Conservation (phyloP, 2,113 vertebrate genomes). For the Anoura caudifer region DNA sequence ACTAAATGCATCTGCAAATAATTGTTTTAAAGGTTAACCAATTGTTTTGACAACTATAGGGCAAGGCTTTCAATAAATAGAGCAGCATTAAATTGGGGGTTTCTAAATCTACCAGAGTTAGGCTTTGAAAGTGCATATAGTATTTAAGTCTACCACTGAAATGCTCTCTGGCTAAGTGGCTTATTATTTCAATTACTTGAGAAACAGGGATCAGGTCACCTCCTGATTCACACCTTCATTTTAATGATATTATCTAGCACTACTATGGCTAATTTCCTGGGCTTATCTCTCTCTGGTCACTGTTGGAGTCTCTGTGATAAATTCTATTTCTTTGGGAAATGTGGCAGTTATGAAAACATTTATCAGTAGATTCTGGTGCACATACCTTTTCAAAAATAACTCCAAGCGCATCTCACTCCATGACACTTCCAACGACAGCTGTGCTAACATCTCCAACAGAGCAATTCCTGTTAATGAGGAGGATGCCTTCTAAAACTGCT, state of each 20-base stretch:
- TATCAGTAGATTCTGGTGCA: not conserved
- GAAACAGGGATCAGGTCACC: not conserved
- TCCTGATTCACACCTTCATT: conserved; percentile 4
- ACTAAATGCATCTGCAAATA: conserved; percentile 58
- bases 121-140: conserved; percentile 46
- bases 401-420: not conserved
- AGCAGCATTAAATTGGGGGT: conserved; percentile 21
- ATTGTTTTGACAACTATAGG: conserved; percentile 66
- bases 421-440: not conserved
- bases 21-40: conserved; percentile 57
- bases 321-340: conserved; percentile 42
- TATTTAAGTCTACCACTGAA: conserved; percentile 34
- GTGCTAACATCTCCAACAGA: not conserved
- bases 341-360: conserved; percentile 41
- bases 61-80: conserved; percentile 57
- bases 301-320: conserved; percentile 20
- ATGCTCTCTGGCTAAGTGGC: conserved; percentile 44
- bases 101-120: conserved; percentile 1
- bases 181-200: conserved; percentile 56
- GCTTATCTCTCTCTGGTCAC: not conserved
- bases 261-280: not conserved
- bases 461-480: not conserved
- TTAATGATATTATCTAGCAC: conserved; percentile 15
- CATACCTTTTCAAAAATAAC: conserved; percentile 26
- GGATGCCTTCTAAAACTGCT: not conserved